A percentile compares a stretch with the other conserved stretches of the same genome.
Conservation (phyloP, 2,113 vertebrate species). For the Perca schrenkii region DNA sequence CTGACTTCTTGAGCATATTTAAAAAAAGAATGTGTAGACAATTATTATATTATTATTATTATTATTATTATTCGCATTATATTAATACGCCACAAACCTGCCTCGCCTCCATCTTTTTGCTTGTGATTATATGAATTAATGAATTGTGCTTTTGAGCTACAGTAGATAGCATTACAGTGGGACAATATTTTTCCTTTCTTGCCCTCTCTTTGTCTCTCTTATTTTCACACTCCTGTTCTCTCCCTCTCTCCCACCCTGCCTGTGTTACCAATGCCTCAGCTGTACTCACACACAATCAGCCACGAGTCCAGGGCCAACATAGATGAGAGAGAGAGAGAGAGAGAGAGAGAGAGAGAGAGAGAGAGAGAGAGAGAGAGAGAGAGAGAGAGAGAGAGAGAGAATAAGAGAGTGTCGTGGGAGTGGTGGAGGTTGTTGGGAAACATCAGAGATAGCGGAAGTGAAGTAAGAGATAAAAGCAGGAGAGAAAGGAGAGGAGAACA, state of each 20-base stretch:
- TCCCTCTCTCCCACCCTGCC: not conserved
- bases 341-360: not conserved
- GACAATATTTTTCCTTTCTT: conserved; percentile 4
- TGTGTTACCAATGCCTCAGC: conserved; percentile 30
- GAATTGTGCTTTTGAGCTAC: conserved; percentile 12
- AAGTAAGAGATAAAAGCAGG: conserved; percentile 62
- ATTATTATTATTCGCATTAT: too few relatives aligned
- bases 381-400: not conserved
- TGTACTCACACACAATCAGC: conserved; percentile 48
- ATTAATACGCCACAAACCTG: conserved; percentile 10
- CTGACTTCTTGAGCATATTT: conserved; percentile 21
- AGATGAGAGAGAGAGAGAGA: conserved; percentile 19
- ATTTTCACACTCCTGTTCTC: conserved; percentile 13
- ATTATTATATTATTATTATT: too few relatives aligned
- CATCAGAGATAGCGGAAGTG: conserved; percentile 62
- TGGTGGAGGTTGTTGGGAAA: conserved; percentile 52
- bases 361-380: conserved; percentile 1
- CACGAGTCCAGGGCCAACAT: conserved; percentile 35
- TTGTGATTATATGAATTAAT: conserved; percentile 31
- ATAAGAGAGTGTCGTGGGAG: not conserved
- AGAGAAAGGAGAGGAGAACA: conserved; percentile 29
- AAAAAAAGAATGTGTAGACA: not conserved
- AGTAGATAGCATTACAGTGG: conserved; percentile 22
- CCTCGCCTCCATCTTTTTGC: not conserved
- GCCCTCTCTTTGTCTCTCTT: conserved; percentile 22